Base-by-base conservation (phyloP, 2,797 vertebrate species). In the Gorsachius magnificus region DNA sequence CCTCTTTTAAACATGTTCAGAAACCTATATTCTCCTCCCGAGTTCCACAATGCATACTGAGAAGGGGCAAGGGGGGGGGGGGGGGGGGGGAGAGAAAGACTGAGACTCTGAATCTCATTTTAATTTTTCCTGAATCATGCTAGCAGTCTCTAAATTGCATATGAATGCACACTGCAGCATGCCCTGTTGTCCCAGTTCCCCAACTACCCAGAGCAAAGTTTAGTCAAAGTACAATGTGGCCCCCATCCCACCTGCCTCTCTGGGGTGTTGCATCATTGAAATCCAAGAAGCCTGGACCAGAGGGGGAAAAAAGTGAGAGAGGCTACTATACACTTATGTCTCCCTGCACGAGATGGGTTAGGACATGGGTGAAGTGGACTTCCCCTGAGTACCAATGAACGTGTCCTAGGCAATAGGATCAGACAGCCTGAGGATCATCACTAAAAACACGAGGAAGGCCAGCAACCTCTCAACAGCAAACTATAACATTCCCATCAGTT, bases 161-260 rank as follows among this genome's bases (percentile, higher is more conserved):
- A 5, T 46, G 43, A 76, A 69, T 17, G 41, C 36, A 69, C 25
- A 72, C 20, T 46, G 36, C 41, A 86, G 66, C 15, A 57, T 6
- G 17, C 5, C 22, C n/a, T 36, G 15, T 10, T 61, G 22, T 46
- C 13, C 50, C 33, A 22, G 19, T 7, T 78, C 21, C 36, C 16
- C 22, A 46, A 3, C 26, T 46, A 36, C 5, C 25, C 51, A 68
- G 38, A 79, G 50, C 31, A 88, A 94, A 90, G 20, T 24, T 57
- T 36, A 68, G 28, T 22, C 41, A 53, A 68, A 68, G 18, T 10
- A 50, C 10, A 56, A 58, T 0, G 0, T 0, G 38, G 58, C 19
- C 25, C 21, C 21, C 26, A 54, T 31, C 19, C 69, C 48, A 77
- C 35, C 24, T 78, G 51, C 53, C 57, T 10, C 80, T 54, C 33